Conservation (phyloP, 2,888 invertebrate species). For the Lottia scabra region DNA sequence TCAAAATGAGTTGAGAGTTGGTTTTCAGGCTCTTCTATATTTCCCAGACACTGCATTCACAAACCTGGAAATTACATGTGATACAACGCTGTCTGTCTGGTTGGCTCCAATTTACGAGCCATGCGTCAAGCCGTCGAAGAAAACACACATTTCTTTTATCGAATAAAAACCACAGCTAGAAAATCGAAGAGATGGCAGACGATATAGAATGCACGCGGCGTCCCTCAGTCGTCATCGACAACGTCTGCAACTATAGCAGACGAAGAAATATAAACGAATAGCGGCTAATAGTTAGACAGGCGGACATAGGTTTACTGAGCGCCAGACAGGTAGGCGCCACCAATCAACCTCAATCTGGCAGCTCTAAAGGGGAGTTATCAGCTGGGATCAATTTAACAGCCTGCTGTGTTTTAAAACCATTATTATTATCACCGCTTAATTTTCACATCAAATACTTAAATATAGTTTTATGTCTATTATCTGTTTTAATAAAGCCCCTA, state of each 20-base stretch:
- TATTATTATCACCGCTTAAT: no score
- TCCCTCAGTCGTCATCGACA: slow-evolving; percentile 6
- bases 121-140: slow-evolving; percentile 4
- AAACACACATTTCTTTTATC: slow-evolving; percentile 7
- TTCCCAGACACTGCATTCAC: background rate
- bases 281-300: background rate
- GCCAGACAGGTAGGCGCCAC: background rate
- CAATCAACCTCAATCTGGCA: background rate
- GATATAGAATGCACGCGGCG: slow-evolving; percentile 7
- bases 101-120: slow-evolving; percentile 2
- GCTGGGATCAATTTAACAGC: no score
- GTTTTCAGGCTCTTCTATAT: background rate
- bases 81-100: slow-evolving; percentile 3
- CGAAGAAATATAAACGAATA: background rate
- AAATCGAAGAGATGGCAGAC: slow-evolving; percentile 7
- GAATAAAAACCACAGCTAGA: background rate
- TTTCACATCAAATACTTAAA: no score
- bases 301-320: background rate
- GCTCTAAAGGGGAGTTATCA: no score
- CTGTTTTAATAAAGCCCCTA: no score
- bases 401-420: no score
- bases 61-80: background rate
- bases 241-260: background rate
- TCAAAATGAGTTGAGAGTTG: no score
- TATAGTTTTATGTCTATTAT: no score